Conservation (phyloP, 2,888 invertebrate genomes). For the Cataglyphis cursor region DNA sequence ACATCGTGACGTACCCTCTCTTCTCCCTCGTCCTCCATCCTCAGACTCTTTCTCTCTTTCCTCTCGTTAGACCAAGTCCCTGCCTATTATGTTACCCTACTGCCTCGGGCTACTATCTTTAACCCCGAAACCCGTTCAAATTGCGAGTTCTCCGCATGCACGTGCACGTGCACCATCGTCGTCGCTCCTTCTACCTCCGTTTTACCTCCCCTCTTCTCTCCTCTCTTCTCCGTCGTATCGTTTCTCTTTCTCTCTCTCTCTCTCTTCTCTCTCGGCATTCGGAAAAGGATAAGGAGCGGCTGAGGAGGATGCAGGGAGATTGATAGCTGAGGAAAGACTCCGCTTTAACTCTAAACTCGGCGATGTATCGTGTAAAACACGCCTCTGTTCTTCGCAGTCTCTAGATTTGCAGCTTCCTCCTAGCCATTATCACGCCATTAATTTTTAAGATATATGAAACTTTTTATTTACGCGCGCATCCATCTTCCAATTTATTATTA, state of each 20-base stretch:
- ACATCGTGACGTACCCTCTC: conserved; percentile 61
- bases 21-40: conserved; percentile 43
- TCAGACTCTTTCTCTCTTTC: conserved; percentile 71
- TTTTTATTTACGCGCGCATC: neutral
- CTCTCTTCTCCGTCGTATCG: neutral
- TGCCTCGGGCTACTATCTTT: conserved; percentile 80
- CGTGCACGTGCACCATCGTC: conserved; percentile 56
- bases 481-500: neutral
- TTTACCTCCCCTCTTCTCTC: conserved; percentile 8
- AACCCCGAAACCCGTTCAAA: conserved; percentile 80
- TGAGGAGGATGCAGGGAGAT: conserved; percentile 40
- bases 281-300: conserved; percentile 63
- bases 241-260: conserved; percentile 3
- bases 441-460: neutral
- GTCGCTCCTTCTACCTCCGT: conserved; percentile 29
- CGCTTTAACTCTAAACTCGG: conserved; percentile 25
- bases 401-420: conserved; percentile 12
- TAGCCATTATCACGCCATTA: neutral
- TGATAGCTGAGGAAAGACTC: conserved; percentile 40
- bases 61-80: conserved; percentile 76
- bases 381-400: neutral
- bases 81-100: conserved; percentile 81
- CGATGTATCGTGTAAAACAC: conserved; percentile 6
- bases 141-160: conserved; percentile 71
- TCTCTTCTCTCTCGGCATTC: conserved; percentile 51